phyloP scores from a whole-genome alignment of 2,888 invertebrate genomes.

The Drosophila flavopinicola region DNA sequence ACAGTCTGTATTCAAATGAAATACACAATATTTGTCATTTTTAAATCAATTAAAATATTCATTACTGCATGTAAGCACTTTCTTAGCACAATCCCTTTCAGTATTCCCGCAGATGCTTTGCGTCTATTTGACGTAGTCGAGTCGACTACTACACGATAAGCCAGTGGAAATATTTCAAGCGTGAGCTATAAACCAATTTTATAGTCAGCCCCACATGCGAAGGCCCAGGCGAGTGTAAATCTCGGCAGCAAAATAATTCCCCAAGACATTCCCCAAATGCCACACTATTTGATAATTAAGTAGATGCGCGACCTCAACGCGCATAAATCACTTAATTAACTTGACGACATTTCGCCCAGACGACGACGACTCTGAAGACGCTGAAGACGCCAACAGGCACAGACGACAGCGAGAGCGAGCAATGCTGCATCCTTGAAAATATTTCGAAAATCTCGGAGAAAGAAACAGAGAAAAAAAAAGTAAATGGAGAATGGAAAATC shows the following conservation, averaged over 20 bases:
- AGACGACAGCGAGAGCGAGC: constrained; percentile 27
- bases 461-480: constrained; percentile 28
- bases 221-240: constrained; percentile 42
- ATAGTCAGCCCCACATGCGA: constrained; percentile 45
- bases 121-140: constrained; percentile 43
- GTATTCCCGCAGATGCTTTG: constrained; percentile 33
- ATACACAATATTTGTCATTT: neutral
- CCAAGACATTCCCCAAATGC: constrained; percentile 77
- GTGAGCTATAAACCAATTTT: constrained; percentile 69
- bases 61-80: neutral
- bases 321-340: constrained; percentile 81
- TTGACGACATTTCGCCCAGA: constrained; percentile 73
- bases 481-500: constrained; percentile 62
- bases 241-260: constrained; percentile 62
- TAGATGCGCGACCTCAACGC: constrained; percentile 75
- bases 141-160: constrained; percentile 47
- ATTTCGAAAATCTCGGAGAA: constrained; percentile 67
- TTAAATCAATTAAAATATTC: constrained; percentile 13
- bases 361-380: constrained; percentile 32
- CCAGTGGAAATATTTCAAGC: constrained; percentile 56
- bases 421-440: constrained; percentile 76
- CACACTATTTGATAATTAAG: constrained; percentile 80
- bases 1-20: neutral
- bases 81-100: constrained; percentile 24
- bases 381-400: constrained; percentile 27